Evolutionary conservation across 2,113 vertebrate genomes (phyloP), one percentile per base, ranked within the genome.

Genomic region (Seriola aureovittata): DNA sequence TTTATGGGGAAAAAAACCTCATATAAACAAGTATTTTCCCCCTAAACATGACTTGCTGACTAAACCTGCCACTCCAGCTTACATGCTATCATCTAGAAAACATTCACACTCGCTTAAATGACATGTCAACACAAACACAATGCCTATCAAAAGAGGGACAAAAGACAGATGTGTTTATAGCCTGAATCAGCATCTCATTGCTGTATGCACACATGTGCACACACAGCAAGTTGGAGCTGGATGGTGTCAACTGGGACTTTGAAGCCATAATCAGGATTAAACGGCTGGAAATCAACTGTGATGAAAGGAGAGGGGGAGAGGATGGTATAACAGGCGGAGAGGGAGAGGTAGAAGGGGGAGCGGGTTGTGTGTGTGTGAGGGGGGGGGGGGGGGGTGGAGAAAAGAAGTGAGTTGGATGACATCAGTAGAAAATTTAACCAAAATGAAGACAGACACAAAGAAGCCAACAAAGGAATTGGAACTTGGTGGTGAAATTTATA

Each of bases 221-320:
- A 44, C 63, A 50, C 74, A 73, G 50, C 12, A 36, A 67, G 73
- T 73, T 54, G 0, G n/a, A 74, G 60, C 75, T 36, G 55, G 73
- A 52, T 55, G 71, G 68, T 74, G 81, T 90, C 81, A 68, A 16
- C 81, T 32, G 83, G 77, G 83, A 91, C 82, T 88, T 79, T 85
- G 78, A 88, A 76, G 81, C 58, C 48, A 38, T 87, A 85, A 89
- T 88, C 68, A 11, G 84, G 86, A 90, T 93, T 85, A 90, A 89
- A 88, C 4, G 32, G 77, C 69, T 68, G 12, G 21, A 69, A 87
- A 88, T 85, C 54, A 36, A 66, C 71, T 85, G 81, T 83, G 86
- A 88, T 64, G 21, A 80, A 68, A 59, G 13, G 38, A 42, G n/a
- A 34, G 59, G 25, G 25, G 32, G 40, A 9, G 21, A 5, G 34